These are phyloP conservation scores for Anas platyrhynchos DNA, from an alignment of 2,113 vertebrate genomes.

Conservation along the genomic window DNA sequence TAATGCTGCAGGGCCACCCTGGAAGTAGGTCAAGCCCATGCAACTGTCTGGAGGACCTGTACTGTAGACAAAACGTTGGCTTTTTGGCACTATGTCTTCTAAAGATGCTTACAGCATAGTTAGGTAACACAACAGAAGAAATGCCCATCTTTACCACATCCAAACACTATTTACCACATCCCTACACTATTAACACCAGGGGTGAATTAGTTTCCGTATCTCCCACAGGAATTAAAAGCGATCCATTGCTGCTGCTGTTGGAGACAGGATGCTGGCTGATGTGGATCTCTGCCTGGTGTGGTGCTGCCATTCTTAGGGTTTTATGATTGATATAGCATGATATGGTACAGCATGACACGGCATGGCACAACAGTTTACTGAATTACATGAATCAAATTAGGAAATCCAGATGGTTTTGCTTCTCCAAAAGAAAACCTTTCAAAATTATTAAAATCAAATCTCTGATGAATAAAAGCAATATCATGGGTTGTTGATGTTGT, in stretches of 20 bases:
- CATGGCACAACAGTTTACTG: accelerated
- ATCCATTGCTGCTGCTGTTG: accelerated
- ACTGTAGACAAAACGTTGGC: neutral
- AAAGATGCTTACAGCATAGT: neutral
- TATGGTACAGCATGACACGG: neutral
- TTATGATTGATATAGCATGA: neutral
- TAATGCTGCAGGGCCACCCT: neutral
- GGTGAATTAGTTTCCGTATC: neutral
- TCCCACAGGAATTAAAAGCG: neutral
- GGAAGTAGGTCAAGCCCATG: neutral
- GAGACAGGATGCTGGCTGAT: neutral
- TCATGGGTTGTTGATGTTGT: neutral
- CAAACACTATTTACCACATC: neutral
- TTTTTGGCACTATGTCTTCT: neutral
- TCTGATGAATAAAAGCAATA: neutral
- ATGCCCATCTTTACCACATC: neutral
- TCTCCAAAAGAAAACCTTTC: neutral
- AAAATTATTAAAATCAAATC: neutral
- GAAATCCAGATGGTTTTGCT: neutral
- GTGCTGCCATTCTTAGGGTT: neutral
- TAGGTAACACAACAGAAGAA: neutral
- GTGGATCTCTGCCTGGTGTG: neutral
- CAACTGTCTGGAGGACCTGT: neutral
- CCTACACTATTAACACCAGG: neutral
- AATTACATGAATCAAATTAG: neutral